phyloP scores from a whole-genome alignment of 2,797 vertebrate species.

The Carapus acus region DNA sequence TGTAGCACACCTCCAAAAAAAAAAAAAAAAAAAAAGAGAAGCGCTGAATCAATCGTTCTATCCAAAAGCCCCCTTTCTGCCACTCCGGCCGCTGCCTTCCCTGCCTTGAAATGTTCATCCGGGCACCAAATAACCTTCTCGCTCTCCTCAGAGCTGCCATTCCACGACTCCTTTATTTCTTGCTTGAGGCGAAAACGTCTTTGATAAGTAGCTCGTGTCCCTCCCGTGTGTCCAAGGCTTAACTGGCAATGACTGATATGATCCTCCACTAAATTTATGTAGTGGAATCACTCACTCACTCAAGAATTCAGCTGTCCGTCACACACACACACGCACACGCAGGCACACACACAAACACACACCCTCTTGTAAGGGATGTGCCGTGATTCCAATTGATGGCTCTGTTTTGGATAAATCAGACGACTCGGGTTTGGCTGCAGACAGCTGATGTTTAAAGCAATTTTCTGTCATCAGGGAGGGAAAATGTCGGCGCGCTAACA shows the following conservation, averaged over 20 bases:
- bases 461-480: too few relatives aligned
- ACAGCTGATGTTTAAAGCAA: constrained; percentile 19
- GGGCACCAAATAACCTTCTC: not conserved
- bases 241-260: too few relatives aligned
- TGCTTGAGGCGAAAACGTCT: not conserved
- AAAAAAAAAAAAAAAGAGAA: constrained; percentile 7
- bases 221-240: not conserved
- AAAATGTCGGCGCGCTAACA: too few relatives aligned
- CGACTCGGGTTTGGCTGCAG: constrained; percentile 30
- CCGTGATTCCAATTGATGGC: constrained; percentile 45
- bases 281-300: too few relatives aligned
- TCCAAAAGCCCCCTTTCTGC: not conserved
- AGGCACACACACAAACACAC: constrained; percentile 11
- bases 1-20: not conserved
- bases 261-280: too few relatives aligned
- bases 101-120: not conserved
- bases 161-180: not conserved
- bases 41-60: not conserved
- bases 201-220: not conserved
- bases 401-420: too few relatives aligned
- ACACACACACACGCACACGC: too few relatives aligned
- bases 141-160: not conserved
- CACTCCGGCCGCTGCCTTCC: not conserved
- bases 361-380: constrained; percentile 31
- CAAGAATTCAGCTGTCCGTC: too few relatives aligned